Percentiles rank a stretch among this genome's conserved stretches.
Evolutionary conservation across 2,113 vertebrate genomes (phyloP).

Genomic region (Rhinopomastus cyanomelas): DNA sequence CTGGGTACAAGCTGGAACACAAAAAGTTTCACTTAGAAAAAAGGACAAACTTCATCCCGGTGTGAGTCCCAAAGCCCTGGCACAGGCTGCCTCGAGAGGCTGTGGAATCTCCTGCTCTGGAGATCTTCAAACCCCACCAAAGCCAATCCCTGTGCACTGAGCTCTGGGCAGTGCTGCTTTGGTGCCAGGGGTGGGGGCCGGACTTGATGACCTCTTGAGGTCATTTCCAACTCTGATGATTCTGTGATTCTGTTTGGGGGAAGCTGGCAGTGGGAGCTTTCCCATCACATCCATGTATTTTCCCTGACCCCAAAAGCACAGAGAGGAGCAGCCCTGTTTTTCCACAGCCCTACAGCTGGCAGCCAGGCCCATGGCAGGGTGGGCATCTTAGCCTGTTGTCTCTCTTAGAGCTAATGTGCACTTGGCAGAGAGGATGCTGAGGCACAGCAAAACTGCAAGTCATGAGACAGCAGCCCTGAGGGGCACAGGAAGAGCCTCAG

Average conservation of each 20-base stretch:
- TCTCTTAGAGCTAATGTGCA: not conserved
- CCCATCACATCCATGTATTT: not conserved
- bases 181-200: no score
- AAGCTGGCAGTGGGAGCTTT: not conserved
- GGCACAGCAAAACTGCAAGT: not conserved
- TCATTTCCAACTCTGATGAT: no score
- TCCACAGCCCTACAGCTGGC: not conserved
- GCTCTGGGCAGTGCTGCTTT: no score
- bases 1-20: no score
- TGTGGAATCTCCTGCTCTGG: no score
- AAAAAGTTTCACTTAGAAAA: no score
- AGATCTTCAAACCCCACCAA: no score
- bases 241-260: constrained; percentile 4
- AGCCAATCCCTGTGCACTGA: no score
- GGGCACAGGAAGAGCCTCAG: not conserved
- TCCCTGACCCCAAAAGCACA: not conserved
- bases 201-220: no score
- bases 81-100: no score
- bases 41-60: no score
- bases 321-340: not conserved
- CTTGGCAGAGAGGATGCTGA: not conserved
- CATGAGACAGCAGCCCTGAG: not conserved
- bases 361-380: not conserved
- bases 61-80: no score
- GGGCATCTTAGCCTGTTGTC: not conserved